These are phyloP conservation scores for Melanargia galathea DNA, from an alignment of 2,888 invertebrate genomes.

Conservation along the genomic window DNA sequence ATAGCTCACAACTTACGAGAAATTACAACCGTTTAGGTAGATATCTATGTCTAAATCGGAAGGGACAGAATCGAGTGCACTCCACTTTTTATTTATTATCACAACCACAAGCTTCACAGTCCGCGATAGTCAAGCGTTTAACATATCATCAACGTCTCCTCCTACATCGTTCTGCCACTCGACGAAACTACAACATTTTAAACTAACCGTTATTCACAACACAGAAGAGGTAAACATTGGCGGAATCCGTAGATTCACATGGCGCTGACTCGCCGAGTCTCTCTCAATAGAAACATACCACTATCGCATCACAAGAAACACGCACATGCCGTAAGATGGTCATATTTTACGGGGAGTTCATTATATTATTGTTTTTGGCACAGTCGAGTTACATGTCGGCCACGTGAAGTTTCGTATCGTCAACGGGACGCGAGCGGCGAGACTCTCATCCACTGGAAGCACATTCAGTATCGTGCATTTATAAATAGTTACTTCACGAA, in stretches of 20 bases:
- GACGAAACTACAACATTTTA: slow-evolving; percentile 46
- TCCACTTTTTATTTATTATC: slow-evolving; percentile 60
- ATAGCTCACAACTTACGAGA: slow-evolving; percentile 71
- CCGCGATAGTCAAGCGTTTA: slow-evolving; percentile 32
- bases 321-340: slow-evolving; percentile 48
- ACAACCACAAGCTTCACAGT: slow-evolving; percentile 64
- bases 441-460: slow-evolving; percentile 61
- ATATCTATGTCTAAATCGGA: slow-evolving; percentile 52
- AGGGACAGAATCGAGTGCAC: slow-evolving; percentile 53
- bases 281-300: slow-evolving; percentile 52
- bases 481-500: slow-evolving; percentile 72
- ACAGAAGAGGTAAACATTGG: slow-evolving; percentile 80
- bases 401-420: slow-evolving; percentile 59
- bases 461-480: slow-evolving; percentile 56
- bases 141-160: slow-evolving; percentile 35
- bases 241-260: slow-evolving; percentile 65
- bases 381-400: slow-evolving; percentile 61
- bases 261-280: slow-evolving; percentile 57
- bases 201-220: slow-evolving; percentile 75
- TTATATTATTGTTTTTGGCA: slow-evolving; percentile 66
- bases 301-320: slow-evolving; percentile 55
- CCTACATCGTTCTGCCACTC: slow-evolving; percentile 57
- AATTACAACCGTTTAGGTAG: slow-evolving; percentile 71
- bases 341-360: slow-evolving; percentile 57
- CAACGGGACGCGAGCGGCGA: slow-evolving; percentile 59